Conservation (phyloP, 2,888 invertebrate genomes). For the Neelides folsomi region DNA sequence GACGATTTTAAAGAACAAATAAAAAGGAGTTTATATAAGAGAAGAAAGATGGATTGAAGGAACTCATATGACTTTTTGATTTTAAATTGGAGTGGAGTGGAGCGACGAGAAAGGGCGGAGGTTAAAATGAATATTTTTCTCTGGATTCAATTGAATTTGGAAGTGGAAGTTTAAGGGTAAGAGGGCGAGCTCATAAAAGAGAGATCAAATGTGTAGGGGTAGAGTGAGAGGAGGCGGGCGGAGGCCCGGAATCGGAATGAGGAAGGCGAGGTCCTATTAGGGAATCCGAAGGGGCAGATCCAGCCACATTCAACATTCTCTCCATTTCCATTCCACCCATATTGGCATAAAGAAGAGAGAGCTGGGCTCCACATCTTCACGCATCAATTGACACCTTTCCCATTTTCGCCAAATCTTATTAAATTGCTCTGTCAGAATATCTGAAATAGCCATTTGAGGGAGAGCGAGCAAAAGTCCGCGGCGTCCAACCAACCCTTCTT, state of each 20-base stretch:
- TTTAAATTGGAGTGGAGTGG: too few species aligned
- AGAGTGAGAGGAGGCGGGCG: constrained; percentile 10
- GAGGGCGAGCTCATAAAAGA: constrained; percentile 20
- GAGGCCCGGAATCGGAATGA: constrained; percentile 11
- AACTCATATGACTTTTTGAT: too few species aligned
- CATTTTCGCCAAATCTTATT: constrained; percentile 35
- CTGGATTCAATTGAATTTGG: constrained; percentile 13
- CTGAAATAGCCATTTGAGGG: constrained; percentile 34
- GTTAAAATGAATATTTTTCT: constrained; percentile 19
- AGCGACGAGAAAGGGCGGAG: not conserved
- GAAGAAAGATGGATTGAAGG: too few species aligned
- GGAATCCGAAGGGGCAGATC: not conserved
- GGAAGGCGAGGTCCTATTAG: constrained; percentile 7
- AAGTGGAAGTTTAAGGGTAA: constrained; percentile 19
- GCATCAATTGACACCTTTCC: constrained; percentile 35
- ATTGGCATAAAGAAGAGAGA: not conserved
- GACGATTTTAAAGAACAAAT: too few species aligned
- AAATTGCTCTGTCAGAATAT: constrained; percentile 35
- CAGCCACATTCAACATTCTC: constrained; percentile 6
- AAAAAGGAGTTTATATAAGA: too few species aligned
- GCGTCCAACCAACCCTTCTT: constrained; percentile 18
- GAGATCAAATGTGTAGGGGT: constrained; percentile 20
- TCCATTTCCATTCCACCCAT: not conserved
- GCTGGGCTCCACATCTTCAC: constrained; percentile 30
- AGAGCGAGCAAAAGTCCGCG: constrained; percentile 11